Evolutionary conservation across 2,797 vertebrate species (phyloP).

Genomic region (Oryzias sinensis): DNA sequence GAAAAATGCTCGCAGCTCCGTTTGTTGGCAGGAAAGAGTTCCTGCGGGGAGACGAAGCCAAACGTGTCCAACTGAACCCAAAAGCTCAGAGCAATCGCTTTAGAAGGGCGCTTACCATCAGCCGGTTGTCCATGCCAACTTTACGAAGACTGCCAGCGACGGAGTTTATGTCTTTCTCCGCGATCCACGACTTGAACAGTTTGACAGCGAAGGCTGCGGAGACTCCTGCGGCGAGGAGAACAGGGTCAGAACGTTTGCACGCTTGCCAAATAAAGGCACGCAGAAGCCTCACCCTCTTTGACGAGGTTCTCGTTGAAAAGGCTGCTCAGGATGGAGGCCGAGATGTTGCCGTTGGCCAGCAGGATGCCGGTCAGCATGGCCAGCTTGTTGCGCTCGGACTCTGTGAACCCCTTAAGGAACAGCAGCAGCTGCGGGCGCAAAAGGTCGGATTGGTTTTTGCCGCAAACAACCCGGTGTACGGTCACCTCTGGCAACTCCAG

Average conservation of each 20-base stretch:
- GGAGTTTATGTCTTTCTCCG: slow-evolving; percentile 94
- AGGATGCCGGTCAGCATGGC: slow-evolving; percentile 97
- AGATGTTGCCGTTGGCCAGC: slow-evolving; percentile 90
- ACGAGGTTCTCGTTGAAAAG: slow-evolving; percentile 97
- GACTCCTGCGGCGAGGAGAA: slow-evolving; percentile 81
- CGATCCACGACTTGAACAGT: slow-evolving; percentile 98
- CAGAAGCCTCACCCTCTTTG: slow-evolving; percentile 86
- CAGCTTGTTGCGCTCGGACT: slow-evolving; percentile 97
- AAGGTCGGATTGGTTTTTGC: too few species aligned
- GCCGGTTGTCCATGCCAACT: slow-evolving; percentile 96
- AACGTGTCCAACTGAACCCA: too few species aligned
- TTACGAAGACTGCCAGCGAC: slow-evolving; percentile 90
- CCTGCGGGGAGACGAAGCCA: slow-evolving; percentile 65
- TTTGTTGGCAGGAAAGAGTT: slow-evolving; percentile 93
- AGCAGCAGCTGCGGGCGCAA: slow-evolving; percentile 84
- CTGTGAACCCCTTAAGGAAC: slow-evolving; percentile 96
- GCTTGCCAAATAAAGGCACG: neutral
- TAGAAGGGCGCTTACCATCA: slow-evolving; percentile 80
- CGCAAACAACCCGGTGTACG: slow-evolving; percentile 14
- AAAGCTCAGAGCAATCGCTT: too few species aligned
- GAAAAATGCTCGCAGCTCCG: slow-evolving; percentile 93
- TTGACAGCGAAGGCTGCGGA: slow-evolving; percentile 96
- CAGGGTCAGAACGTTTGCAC: neutral
- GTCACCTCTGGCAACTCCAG: too few species aligned
- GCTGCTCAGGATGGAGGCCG: slow-evolving; percentile 93